A percentile compares a stretch with the other conserved stretches of the same genome.
phyloP scores from a whole-genome alignment of 2,888 invertebrate genomes.

The Dryococelus australis region DNA sequence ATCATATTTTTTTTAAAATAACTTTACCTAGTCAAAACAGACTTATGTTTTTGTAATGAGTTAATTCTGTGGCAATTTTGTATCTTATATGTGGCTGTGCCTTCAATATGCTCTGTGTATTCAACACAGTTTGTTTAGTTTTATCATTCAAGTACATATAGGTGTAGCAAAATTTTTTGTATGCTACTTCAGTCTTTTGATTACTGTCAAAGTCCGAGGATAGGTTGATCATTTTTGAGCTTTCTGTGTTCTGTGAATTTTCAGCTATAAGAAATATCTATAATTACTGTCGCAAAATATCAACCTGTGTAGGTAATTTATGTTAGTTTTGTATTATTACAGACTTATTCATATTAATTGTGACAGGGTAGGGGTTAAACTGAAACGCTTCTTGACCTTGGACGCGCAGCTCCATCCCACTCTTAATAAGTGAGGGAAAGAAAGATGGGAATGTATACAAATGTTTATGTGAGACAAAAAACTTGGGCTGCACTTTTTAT shows the following conservation, averaged over 20 bases:
- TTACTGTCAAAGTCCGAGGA: background rate
- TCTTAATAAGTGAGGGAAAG: no score
- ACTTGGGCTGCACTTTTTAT: no score
- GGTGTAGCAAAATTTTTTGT: background rate
- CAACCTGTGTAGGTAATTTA: no score
- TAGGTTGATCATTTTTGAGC: background rate
- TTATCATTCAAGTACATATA: background rate
- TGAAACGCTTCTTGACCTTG: no score
- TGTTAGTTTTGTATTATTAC: no score
- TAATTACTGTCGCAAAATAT: no score
- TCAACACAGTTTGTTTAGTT: background rate
- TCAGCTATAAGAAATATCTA: no score
- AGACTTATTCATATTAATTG: no score
- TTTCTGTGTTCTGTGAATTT: background rate
- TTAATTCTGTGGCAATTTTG: background rate
- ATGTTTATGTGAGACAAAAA: no score
- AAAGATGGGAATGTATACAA: no score
- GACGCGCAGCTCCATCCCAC: no score
- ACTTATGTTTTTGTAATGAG: background rate
- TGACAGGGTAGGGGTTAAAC: no score
- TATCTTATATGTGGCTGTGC: conserved; percentile 2
- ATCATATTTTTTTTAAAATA: background rate
- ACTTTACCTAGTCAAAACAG: background rate
- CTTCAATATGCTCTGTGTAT: conserved; percentile 1
- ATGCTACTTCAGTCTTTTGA: background rate